Base-by-base conservation (phyloP, 2,888 invertebrate species). In the Callyntrura guangdongensis region DNA sequence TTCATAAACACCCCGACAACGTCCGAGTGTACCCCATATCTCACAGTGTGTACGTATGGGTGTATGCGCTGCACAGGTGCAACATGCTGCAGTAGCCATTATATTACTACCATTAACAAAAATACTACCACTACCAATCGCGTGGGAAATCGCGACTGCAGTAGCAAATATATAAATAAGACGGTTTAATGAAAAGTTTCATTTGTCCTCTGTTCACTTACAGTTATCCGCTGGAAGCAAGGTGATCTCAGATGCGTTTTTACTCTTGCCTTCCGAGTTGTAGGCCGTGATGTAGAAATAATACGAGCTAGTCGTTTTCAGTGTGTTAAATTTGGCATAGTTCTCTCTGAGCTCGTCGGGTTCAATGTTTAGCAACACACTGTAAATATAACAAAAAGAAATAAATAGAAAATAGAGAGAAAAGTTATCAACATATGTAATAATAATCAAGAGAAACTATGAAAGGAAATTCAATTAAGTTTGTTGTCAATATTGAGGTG, bases 231-330 rank as follows among this genome's bases (percentile, higher is more conserved):
- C 95, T 45, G 96, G 95, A 22, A 97, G 97, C 49, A 97, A 96
- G 91, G 95, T 95, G 25, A 97, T 95, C 56, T 95, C 95, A 27
- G 97, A 96, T 67, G 95, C 95, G 27, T 96, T 95, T 14, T 94
- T 94, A 20, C 97, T 97, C 20, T 94, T 94, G 0, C 97, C 97
- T 67, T 95, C 95, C 17, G 95, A 95, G 95, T 97, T 97, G 6
- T 94, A 94, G 0, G 97, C 96, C 94, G 96, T 96, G 82, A 97
- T 96, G 14, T 95, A 95, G 90, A 97, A 96, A 47, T 94, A 95
- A 92, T 96, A 96, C 79, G 94, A 95, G 61, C 95, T 95, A 17
- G 27, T 67, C 3, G 69, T n/a, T 12, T 67, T 94, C 53, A 97
- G 95, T 92, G 95, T 95, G 74, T 95, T 95, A 92, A 97, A 96